Evolutionary conservation across 2,797 vertebrate species (phyloP).

Genomic region (Gymnoscopelus braueri): DNA sequence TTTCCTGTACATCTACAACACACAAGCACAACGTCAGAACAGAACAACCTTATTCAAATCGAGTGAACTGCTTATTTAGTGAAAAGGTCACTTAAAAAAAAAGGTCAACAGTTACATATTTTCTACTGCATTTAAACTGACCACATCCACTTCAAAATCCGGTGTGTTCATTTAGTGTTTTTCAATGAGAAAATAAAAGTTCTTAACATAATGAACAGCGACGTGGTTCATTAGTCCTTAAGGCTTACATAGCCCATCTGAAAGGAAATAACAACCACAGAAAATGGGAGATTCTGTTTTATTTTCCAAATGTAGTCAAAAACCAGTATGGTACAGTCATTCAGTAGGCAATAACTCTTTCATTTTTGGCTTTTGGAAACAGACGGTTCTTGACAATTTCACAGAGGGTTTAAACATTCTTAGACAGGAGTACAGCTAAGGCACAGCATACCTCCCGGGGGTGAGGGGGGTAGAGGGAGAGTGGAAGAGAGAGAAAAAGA

Average conservation of each 20-base stretch:
- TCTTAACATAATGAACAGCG: background rate
- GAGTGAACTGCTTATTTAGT: no score
- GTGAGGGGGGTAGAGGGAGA: conserved; percentile 64
- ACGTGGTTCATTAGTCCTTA: no score
- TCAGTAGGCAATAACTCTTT: conserved; percentile 88
- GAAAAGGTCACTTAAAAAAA: no score
- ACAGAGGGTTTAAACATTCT: conserved; percentile 69
- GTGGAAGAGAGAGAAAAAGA: conserved; percentile 39
- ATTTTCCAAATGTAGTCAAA: conserved; percentile 54
- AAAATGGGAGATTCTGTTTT: conserved; percentile 44
- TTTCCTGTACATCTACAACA: no score
- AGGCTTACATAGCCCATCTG: background rate
- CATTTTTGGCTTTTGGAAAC: conserved; percentile 54
- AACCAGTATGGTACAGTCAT: conserved; percentile 75
- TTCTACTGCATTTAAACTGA: no score
- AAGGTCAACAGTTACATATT: no score
- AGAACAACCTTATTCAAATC: no score
- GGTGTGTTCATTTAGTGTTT: no score
- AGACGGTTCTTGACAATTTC: conserved; percentile 65
- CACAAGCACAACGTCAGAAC: no score
- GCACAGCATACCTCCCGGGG: conserved; percentile 83
- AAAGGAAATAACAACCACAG: conserved; percentile 3
- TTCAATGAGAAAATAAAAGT: background rate
- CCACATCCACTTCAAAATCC: no score
- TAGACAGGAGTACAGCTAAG: conserved; percentile 88